Base-by-base conservation (phyloP, 2,888 invertebrate genomes). In the Cryptocephalus moraei region DNA sequence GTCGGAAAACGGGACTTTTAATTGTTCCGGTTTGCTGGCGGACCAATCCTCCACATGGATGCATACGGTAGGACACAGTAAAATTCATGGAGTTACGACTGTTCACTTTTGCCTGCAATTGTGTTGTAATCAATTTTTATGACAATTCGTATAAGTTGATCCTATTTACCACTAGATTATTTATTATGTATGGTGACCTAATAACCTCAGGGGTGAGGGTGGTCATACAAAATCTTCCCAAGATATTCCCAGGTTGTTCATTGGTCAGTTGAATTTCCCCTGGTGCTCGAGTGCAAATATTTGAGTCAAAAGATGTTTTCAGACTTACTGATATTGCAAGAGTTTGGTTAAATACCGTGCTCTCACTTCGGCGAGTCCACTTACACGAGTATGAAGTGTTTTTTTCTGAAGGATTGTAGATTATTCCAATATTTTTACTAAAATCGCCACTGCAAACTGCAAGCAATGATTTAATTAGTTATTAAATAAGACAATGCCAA, bases 41-140 rank as follows among this genome's bases (percentile, higher is more conserved):
- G 1, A 82, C 48, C 6, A 73, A 53, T 6, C 87, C 89, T 12
- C 91, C 91, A 62, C 91, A 91, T 1, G 74, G 65, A 56, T 81
- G 75, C 48, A 75, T 75, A 49, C 76, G 73, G 62, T 85, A 90
- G 0, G 67, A 64, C 2, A 86, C 59, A 40, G 72, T 67, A 59
- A 78, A 81, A 50, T 70, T 64, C 32, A 79, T 58, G 39, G 36
- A 12, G 36, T 12, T 4, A 11, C 11, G 36, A 36, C 32, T 44
- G n/a, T 44, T 22, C 6, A 22, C 22, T 22, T 6, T 22, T 22
- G 22, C 22, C 22, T 22, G 22, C 2, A 22, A 22, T 22, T 22
- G 22, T 22, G 6, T 4, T 22, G 22, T 22, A 22, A 22, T 6
- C 6, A 22, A 22, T 22, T 22, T 22, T 22, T 22, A 6, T 22